phyloP scores from a whole-genome alignment of 2,113 vertebrate species.

The Platichthys stellatus region DNA sequence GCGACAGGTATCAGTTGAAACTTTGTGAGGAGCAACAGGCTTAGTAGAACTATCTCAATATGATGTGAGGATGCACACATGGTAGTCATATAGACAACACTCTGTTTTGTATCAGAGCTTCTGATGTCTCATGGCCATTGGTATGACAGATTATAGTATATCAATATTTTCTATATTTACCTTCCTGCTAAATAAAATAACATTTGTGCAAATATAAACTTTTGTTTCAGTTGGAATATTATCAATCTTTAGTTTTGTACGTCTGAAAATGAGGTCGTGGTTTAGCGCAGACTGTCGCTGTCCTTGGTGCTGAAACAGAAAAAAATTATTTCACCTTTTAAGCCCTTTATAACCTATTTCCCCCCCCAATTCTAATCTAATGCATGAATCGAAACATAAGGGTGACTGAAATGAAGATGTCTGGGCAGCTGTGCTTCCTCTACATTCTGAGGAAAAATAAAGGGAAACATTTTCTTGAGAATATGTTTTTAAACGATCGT shows the following conservation, averaged over 20 bases:
- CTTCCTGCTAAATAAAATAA: not conserved
- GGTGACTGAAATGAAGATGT: not conserved
- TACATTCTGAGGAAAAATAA: not conserved
- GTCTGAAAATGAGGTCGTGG: accelerated
- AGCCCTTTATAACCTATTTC: not conserved
- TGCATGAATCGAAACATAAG: not conserved
- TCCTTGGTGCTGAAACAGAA: constrained; percentile 24
- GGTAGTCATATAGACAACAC: not conserved
- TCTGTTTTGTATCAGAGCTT: not conserved
- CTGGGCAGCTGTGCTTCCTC: not conserved
- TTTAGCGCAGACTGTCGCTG: not conserved
- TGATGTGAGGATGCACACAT: no score
- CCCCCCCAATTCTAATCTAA: not conserved
- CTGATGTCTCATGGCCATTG: not conserved
- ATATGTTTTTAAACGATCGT: not conserved
- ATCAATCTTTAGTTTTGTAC: no score
- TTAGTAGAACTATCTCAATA: not conserved
- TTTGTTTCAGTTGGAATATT: not conserved
- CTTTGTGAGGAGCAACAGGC: no score
- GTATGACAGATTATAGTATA: not conserved
- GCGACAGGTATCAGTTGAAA: no score
- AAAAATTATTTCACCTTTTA: not conserved
- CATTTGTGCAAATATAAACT: not conserved
- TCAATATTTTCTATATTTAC: not conserved
- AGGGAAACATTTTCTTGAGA: not conserved